Evolutionary conservation across 1,140 invertebrate species (phyloP).

Genomic region (Drosophila oshimai): DNA sequence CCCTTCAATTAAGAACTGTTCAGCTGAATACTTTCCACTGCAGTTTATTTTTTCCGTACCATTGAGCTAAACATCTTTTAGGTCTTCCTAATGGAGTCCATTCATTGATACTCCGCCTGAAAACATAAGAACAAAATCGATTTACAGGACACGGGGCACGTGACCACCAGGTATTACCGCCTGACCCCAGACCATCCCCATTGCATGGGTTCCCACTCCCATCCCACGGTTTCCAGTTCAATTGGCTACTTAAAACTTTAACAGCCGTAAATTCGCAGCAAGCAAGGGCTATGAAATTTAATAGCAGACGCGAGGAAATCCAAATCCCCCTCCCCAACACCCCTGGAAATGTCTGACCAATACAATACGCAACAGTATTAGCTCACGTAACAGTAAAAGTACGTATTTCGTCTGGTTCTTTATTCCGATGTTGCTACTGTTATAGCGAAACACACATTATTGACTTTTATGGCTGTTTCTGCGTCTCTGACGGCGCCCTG

Average conservation of each 20-base stretch:
- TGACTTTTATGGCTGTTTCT: constrained; percentile 66
- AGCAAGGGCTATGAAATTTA: constrained; percentile 76
- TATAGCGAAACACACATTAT: constrained; percentile 61
- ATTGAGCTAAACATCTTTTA: constrained; percentile 33
- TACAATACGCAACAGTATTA: constrained; percentile 72
- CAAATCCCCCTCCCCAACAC: constrained; percentile 14
- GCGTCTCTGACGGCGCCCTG: background rate
- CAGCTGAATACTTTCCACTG: background rate
- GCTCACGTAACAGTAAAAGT: constrained; percentile 58
- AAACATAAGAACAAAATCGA: constrained; percentile 33
- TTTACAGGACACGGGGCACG: constrained; percentile 44
- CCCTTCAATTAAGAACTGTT: constrained; percentile 2
- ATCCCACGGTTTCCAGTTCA: constrained; percentile 21
- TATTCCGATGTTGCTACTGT: constrained; percentile 15
- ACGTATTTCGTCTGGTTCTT: constrained; percentile 11
- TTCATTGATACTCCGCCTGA: constrained; percentile 18
- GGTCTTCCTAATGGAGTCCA: constrained; percentile 21
- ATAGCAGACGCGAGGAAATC: constrained; percentile 48
- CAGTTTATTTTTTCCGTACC: constrained; percentile 10
- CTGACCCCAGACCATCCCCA: background rate
- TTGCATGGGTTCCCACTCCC: background rate
- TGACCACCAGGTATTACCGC: constrained; percentile 32
- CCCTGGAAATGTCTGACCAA: constrained; percentile 27
- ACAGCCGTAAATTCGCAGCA: constrained; percentile 69
- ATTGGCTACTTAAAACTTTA: constrained; percentile 72